Base-by-base conservation (phyloP, 1,140 invertebrate genomes). In the Magallana angulata region DNA sequence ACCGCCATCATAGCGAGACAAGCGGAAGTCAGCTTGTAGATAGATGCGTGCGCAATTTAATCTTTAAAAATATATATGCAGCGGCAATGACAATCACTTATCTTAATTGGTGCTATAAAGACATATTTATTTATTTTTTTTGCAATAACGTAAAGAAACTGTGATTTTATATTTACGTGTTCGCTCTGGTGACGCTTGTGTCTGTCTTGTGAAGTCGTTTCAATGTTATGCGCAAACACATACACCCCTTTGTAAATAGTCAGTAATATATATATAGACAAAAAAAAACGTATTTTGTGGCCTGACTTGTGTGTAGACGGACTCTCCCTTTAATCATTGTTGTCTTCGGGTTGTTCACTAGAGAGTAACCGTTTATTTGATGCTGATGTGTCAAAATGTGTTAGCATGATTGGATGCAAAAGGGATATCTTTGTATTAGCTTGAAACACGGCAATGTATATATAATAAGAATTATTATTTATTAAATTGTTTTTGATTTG, bases 221-320 rank as follows among this genome's bases (percentile, higher is more conserved):
- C 68, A 76, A 76, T 76, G 68, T 76, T 76, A 76, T 24, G 18
- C 36, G 24, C 68, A 76, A 76, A 76, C 60, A 62, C 36, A 48
- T 48, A 48, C 12, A n/a, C 68, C 68, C 68, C 18, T 76, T 12
- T 76, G 68, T 76, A 76, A 18, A 76, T 76, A 76, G 68, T 36
- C 24, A 30, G 68, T 7, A 24, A 12, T 76, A 76, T 76, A 9
- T 76, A 12, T 24, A 48, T 48, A 48, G 36, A 48, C 36, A 48
- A 48, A 48, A 48, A 48, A 36, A 64, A 64, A 5, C 14, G 18
- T 76, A 11, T 76, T 76, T 71, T 24, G 18, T 76, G 24, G 68
- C 68, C 68, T 76, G 24, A 76, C 36, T 76, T 30, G 68, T 76
- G 68, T 76, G 68, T 76, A 76, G 68, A 76, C 68, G 68, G 68